Percentiles rank a stretch among this genome's conserved stretches.
Conservation (phyloP, 2,888 invertebrate species). For the Alloscopus bannaensis region DNA sequence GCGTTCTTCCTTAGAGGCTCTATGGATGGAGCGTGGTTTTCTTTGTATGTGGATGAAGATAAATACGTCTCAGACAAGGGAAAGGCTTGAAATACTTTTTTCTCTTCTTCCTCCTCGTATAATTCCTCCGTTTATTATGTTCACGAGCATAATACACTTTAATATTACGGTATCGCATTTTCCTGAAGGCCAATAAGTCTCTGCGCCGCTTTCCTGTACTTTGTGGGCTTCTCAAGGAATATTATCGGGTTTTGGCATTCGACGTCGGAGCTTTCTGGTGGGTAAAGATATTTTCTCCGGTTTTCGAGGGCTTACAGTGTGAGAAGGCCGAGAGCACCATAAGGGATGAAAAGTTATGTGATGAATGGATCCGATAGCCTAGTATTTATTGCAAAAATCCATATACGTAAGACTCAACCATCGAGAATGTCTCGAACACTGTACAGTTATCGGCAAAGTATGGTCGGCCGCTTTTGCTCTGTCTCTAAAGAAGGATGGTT, state of each 20-base stretch:
- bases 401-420: conserved; percentile 5
- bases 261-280: too few relatives aligned
- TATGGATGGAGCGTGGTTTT: too few relatives aligned
- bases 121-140: too few relatives aligned
- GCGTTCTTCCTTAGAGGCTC: too few relatives aligned
- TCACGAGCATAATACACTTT: too few relatives aligned
- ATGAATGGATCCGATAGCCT: conserved; percentile 41
- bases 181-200: neutral
- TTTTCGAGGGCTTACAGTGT: neutral
- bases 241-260: too few relatives aligned
- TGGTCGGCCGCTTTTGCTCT: conserved; percentile 6
- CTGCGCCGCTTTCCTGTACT: too few relatives aligned
- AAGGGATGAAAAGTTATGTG: conserved; percentile 30
- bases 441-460: too few relatives aligned
- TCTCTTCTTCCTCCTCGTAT: neutral
- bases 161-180: conserved; percentile 20
- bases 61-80: too few relatives aligned
- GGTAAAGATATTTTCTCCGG: conserved; percentile 6
- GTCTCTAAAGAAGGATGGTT: conserved; percentile 13
- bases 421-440: neutral
- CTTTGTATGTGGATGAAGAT: too few relatives aligned
- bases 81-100: too few relatives aligned
- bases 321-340: neutral
- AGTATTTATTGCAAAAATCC: conserved; percentile 45
- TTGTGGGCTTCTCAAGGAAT: too few relatives aligned